Conservation (phyloP, 1,140 invertebrate genomes). For the Drosophila kepulauana region DNA sequence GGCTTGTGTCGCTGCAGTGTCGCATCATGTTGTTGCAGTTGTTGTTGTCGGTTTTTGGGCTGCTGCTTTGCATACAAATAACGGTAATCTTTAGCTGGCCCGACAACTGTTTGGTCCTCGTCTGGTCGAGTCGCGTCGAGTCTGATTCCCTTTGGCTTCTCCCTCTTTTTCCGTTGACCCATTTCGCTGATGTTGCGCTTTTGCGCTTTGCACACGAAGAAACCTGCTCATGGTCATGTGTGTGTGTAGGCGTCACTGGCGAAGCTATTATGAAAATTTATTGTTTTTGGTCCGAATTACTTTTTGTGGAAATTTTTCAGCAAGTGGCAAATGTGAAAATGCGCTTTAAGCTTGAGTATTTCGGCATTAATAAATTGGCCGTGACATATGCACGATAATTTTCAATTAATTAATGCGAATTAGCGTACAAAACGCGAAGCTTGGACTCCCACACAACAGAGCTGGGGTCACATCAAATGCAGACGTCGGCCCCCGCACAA, state of each 20-base stretch:
- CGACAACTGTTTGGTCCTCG: slow-evolving; percentile 20
- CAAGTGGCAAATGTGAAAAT: background rate
- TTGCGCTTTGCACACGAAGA: slow-evolving; percentile 70
- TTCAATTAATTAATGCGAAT: slow-evolving; percentile 49
- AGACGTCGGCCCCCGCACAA: background rate
- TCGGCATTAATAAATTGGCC: slow-evolving; percentile 30
- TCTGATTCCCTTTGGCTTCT: background rate
- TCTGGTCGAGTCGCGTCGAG: background rate
- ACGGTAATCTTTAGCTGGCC: slow-evolving; percentile 65
- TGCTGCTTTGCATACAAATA: slow-evolving; percentile 80
- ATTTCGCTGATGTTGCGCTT: slow-evolving; percentile 75
- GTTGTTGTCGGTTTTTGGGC: slow-evolving; percentile 51
- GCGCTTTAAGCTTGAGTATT: slow-evolving; percentile 10
- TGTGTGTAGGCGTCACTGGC: slow-evolving; percentile 19
- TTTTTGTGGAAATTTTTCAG: slow-evolving; percentile 20
- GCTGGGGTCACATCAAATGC: slow-evolving; percentile 11
- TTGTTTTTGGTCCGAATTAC: slow-evolving; percentile 64
- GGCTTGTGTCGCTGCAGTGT: slow-evolving; percentile 47
- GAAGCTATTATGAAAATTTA: slow-evolving; percentile 70
- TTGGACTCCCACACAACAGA: background rate
- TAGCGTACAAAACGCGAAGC: slow-evolving; percentile 11
- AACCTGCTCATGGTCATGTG: slow-evolving; percentile 34
- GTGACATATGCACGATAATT: slow-evolving; percentile 48
- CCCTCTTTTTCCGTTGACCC: slow-evolving; percentile 10
- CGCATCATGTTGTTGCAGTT: slow-evolving; percentile 39